These are phyloP conservation scores for Fistularia commersonii DNA, from an alignment of 2,797 vertebrate genomes.

Conservation along the genomic window DNA sequence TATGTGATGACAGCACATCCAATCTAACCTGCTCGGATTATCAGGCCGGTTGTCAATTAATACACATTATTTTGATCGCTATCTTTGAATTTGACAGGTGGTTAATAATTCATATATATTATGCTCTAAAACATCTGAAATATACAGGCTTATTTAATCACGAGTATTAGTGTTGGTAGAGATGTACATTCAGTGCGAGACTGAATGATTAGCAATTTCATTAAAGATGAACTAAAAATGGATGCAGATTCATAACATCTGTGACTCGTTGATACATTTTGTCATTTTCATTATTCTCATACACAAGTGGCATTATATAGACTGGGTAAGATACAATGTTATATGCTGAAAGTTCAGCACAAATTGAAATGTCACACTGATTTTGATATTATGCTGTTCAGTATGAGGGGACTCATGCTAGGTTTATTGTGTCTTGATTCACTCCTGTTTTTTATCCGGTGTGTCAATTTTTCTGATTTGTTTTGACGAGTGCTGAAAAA, in stretches of 20 bases:
- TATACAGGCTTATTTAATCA: conserved; percentile 24
- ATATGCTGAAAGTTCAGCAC: no score
- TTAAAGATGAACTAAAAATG: conserved; percentile 6
- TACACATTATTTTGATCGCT: conserved; percentile 22
- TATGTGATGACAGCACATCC: no score
- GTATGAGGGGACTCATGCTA: no score
- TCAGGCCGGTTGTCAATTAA: no score
- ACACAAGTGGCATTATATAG: conserved; percentile 34
- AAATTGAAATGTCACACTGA: no score
- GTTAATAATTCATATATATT: conserved; percentile 28
- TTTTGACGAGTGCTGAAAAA: no score
- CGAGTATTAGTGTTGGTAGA: conserved; percentile 16
- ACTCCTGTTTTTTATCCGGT: no score
- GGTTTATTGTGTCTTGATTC: no score
- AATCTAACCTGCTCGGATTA: no score
- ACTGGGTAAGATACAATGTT: not conserved
- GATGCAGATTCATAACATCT: not conserved
- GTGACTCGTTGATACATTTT: not conserved
- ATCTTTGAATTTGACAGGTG: conserved; percentile 51
- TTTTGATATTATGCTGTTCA: no score
- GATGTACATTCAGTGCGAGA: conserved; percentile 14
- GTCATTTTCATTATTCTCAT: not conserved
- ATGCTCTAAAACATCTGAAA: conserved; percentile 27
- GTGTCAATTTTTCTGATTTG: no score
- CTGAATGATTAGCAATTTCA: conserved; percentile 34